Conservation (phyloP, 53 echinoderm and acorn worm species). For the Hippasteria phrygiana region DNA sequence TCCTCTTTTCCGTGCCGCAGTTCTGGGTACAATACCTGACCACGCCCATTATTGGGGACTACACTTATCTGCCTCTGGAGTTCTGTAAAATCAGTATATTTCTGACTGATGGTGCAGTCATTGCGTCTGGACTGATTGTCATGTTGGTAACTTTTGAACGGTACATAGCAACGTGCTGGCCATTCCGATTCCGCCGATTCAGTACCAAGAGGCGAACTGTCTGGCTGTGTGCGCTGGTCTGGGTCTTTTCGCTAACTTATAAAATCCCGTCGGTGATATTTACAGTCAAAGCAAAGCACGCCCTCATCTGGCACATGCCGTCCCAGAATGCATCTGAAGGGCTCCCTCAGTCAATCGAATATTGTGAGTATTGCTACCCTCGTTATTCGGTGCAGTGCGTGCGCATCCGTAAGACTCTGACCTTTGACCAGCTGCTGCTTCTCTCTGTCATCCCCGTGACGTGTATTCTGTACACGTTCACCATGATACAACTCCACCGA, state of each 20-base stretch:
- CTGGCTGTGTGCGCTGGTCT: conserved; percentile 77
- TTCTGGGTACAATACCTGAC: conserved; percentile 68
- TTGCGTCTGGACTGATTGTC: conserved; percentile 86
- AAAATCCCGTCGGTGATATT: conserved; percentile 89
- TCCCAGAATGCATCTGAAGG: conserved; percentile 9
- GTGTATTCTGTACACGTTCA: conserved; percentile 85
- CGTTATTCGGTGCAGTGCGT: conserved; percentile 49
- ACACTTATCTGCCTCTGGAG: conserved; percentile 38
- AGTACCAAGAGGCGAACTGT: conserved; percentile 89
- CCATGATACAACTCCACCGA: conserved; percentile 83
- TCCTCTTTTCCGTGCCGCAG: conserved; percentile 66
- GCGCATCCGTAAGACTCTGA: conserved; percentile 78
- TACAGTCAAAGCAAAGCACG: conserved; percentile 44
- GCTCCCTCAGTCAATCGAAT: conserved; percentile 55
- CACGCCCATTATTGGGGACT: conserved; percentile 64
- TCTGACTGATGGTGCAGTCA: conserved; percentile 73
- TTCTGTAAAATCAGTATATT: conserved; percentile 70
- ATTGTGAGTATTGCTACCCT: conserved; percentile 76
- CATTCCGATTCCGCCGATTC: conserved; percentile 90
- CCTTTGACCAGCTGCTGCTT: conserved; percentile 86
- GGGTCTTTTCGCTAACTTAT: conserved; percentile 83
- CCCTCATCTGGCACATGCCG: conserved; percentile 48
- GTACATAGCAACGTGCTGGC: conserved; percentile 94
- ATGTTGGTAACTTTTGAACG: conserved; percentile 91
- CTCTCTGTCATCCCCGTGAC: conserved; percentile 92